Base-by-base conservation (phyloP, 2,888 invertebrate genomes). In the Melanargia galathea region DNA sequence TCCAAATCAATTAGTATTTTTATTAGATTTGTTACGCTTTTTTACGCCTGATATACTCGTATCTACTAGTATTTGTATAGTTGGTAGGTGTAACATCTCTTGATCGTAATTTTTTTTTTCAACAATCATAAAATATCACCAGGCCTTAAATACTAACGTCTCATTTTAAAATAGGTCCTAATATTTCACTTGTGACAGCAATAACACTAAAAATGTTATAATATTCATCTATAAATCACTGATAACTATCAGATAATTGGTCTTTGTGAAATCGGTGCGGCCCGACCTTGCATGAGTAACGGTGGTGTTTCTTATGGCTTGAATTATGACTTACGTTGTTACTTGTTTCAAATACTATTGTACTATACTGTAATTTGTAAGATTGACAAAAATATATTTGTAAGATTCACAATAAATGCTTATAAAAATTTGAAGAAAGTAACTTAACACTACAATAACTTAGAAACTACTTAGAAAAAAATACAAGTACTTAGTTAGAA, bases 211-310 rank as follows among this genome's bases (percentile, higher is more conserved):
- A 69, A 69, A 65, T 65, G 55, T 68, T 63, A 67, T 69, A 69
- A 69, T 65, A 70, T 68, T 66, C 68, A 66, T 66, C 66, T 66
- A 66, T 70, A 69, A 71, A 70, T 70, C 70, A 70, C 63, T 54
- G 71, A 71, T 71, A 60, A 70, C 66, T 59, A 70, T 71, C 70
- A 65, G 64, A 69, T 71, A 71, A 70, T 70, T 71, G 71, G 63
- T 56, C 66, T 69, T 67, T 69, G 70, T 70, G 66, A 67, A 62
- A 66, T 61, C 63, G 64, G 60, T 64, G 63, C 64, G 63, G 49
- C 30, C 43, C 62, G 62, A 54, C 65, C 63, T 65, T 59, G 63
- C 58, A 54, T 48, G 61, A 65, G 62, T 67, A 65, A 63, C 63
- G 63, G 61, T 58, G 57, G 56, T 52, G 26, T 43, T 54, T 54